These are phyloP conservation scores for Conus canariensis DNA, from an alignment of 2,888 invertebrate species.

Conservation along the genomic window DNA sequence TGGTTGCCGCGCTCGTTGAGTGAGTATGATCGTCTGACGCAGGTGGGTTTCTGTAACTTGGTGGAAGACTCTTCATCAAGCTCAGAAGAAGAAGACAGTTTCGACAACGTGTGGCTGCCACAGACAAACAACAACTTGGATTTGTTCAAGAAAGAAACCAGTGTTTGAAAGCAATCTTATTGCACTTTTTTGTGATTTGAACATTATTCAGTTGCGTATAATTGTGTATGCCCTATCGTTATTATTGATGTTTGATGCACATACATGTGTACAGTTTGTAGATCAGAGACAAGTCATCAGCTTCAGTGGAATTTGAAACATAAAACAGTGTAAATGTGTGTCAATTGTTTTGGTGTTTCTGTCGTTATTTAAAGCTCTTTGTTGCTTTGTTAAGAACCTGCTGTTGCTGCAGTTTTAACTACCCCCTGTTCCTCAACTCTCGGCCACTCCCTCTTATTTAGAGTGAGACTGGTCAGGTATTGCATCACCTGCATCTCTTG, in stretches of 20 bases:
- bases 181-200: background rate
- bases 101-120: slow-evolving; percentile 72
- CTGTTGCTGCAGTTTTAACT: background rate
- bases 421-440: background rate
- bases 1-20: slow-evolving; percentile 70
- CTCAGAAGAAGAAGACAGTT: slow-evolving; percentile 66
- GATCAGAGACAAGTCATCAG: background rate
- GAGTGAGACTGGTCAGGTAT: background rate
- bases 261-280: background rate
- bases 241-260: background rate
- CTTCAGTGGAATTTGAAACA: background rate
- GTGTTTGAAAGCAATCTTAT: slow-evolving; percentile 62
- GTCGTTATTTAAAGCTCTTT: background rate
- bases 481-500: background rate
- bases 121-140: slow-evolving; percentile 65
- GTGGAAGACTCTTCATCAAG: slow-evolving; percentile 68
- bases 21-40: slow-evolving; percentile 58
- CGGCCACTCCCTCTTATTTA: background rate
- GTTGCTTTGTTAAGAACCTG: slow-evolving; percentile 1
- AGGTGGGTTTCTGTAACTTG: slow-evolving; percentile 55
- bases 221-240: background rate
- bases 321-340: background rate
- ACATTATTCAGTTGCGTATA: slow-evolving; percentile 11
- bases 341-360: background rate
- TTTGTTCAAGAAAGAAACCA: slow-evolving; percentile 75